phyloP scores from a whole-genome alignment of 2,797 vertebrate genomes.

The Phoeniculus purpureus region DNA sequence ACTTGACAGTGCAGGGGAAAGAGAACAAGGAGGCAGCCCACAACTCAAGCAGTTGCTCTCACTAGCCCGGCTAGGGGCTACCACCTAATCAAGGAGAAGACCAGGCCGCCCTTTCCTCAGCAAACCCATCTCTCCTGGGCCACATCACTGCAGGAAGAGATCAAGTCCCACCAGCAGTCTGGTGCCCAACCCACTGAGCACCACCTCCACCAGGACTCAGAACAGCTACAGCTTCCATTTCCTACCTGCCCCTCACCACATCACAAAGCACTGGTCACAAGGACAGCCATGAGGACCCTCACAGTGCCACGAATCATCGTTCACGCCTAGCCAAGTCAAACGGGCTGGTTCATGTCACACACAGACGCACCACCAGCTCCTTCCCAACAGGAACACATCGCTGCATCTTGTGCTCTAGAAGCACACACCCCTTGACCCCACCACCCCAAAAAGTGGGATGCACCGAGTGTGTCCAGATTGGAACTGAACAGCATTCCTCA shows the following conservation, averaged over 20 bases:
- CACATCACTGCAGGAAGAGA: neutral
- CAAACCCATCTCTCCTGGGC: neutral
- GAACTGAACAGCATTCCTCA: neutral
- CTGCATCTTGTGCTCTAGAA: neutral
- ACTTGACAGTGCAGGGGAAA: neutral
- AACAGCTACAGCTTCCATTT: neutral
- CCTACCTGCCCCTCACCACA: accelerated
- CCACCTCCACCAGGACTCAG: neutral
- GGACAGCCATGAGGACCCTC: neutral
- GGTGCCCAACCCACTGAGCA: accelerated
- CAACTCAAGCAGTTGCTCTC: accelerated
- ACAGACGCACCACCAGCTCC: accelerated
- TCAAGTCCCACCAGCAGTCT: neutral
- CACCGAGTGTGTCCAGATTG: accelerated
- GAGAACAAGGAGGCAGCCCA: accelerated
- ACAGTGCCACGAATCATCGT: neutral
- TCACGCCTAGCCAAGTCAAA: neutral
- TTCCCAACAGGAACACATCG: accelerated
- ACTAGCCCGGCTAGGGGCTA: neutral
- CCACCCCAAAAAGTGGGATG: neutral
- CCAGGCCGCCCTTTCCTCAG: neutral
- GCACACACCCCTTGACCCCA: accelerated
- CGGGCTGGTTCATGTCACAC: neutral
- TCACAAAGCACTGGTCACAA: neutral
- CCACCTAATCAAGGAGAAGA: neutral